Evolutionary conservation across 2,113 vertebrate species (phyloP).

Genomic region (Cercocebus atys): DNA sequence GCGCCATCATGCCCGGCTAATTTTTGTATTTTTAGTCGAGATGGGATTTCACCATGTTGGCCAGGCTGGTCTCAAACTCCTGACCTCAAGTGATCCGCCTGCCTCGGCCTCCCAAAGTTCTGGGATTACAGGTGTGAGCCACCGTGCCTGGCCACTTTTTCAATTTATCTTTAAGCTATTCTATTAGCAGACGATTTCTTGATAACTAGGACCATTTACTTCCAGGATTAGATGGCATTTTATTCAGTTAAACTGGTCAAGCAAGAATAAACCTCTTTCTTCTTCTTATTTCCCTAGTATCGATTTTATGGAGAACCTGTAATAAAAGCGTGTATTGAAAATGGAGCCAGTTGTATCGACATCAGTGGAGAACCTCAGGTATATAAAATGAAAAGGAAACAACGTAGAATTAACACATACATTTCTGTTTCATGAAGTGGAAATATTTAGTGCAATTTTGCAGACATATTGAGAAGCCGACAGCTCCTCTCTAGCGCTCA

Average conservation of each 20-base stretch:
- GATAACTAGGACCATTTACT: neutral
- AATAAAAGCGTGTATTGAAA: conserved; percentile 95
- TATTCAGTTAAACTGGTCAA: neutral
- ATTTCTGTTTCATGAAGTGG: neutral
- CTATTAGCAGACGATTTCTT: conserved; percentile 5
- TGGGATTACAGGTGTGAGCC: neutral
- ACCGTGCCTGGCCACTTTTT: rapidly evolving
- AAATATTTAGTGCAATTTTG: neutral
- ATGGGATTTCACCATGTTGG: too few species aligned
- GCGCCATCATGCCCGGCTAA: too few species aligned
- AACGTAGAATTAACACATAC: neutral
- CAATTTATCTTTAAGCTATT: neutral
- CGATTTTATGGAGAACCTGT: conserved; percentile 95
- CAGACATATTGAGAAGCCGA: neutral
- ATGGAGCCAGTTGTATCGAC: conserved; percentile 93
- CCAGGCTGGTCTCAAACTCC: too few species aligned
- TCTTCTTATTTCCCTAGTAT: conserved; percentile 86
- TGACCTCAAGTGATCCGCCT: neutral
- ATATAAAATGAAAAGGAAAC: conserved; percentile 57
- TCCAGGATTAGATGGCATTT: neutral
- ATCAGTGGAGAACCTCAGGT: conserved; percentile 97
- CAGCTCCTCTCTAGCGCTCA: neutral
- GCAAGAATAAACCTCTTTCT: neutral
- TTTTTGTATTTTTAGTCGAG: too few species aligned
- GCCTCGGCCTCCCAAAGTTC: neutral